A percentile compares a stretch with the other conserved stretches of the same genome.
These are phyloP conservation scores for Papilio dardanus DNA, from an alignment of 1,140 invertebrate species.

Conservation along the genomic window DNA sequence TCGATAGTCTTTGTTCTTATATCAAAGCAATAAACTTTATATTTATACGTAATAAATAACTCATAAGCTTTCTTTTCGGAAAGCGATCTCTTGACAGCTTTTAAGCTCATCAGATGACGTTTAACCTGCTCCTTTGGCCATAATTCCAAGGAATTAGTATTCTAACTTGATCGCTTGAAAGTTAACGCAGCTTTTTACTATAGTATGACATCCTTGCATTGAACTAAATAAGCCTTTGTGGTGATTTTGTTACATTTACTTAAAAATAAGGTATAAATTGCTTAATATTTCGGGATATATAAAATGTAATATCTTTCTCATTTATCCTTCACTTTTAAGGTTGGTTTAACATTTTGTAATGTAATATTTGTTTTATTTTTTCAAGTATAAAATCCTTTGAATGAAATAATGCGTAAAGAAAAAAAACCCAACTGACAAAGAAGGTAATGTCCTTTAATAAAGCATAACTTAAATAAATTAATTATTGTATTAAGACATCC, in stretches of 20 bases:
- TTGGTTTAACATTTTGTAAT: background rate
- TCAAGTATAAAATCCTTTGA: background rate
- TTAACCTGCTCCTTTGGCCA: background rate
- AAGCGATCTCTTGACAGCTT: no score
- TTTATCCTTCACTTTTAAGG: slow-evolving; percentile 6
- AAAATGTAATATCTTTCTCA: background rate
- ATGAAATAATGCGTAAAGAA: no score
- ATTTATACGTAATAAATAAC: no score
- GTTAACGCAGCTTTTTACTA: background rate
- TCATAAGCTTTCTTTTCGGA: no score
- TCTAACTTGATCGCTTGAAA: background rate
- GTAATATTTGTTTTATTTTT: background rate
- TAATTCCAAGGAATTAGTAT: background rate
- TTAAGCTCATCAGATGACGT: no score
- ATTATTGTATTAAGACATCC: background rate
- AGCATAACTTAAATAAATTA: background rate
- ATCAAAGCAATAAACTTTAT: no score
- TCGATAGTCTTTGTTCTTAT: no score
- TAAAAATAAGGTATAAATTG: background rate
- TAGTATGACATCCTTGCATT: background rate
- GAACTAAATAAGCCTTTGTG: background rate
- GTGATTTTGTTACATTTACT: background rate
- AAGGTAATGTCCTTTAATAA: background rate
- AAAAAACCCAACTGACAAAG: background rate
- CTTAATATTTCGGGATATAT: background rate